Base-by-base conservation (phyloP, 2,797 vertebrate species). In the Phrynocephalus guinanensis region DNA sequence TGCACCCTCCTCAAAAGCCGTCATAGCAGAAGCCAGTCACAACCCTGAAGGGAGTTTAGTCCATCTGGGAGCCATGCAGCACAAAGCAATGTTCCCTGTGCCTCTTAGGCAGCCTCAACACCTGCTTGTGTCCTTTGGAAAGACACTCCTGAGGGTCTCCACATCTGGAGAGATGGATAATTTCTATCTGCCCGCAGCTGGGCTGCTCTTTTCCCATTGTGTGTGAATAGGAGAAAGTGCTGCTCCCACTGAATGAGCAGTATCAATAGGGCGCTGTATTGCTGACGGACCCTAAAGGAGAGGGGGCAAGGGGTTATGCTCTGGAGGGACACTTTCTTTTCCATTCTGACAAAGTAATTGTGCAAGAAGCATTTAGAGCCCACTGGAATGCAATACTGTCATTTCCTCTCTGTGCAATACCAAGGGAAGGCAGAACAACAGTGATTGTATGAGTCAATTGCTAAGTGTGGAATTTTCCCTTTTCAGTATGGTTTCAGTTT, bases 401-500 rank as follows among this genome's bases (percentile, higher is more conserved):
- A 56, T 28, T 24, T n/a, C 3, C n/a, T 79, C 60, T 79, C n/a
- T 79, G 28, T 22, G 28, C 5, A 50, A 30, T 79, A 56, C 52
- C 50, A 79, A 79, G 28, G 78, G 11, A 78, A 78, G 50, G 16
- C 50, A 78, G 63, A 44, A 28, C 50, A 52, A 52, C 67, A n/a
- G 7, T 30, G 67, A 71, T 5, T 13, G 22, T 71, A 83, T 71
- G 44, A 30, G 38, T 24, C 66, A 68, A 5, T 38, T 68, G 24
- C 66, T 82, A 70, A 52, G 44, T n/a, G 30, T n/a, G 9, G 15
- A 11, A 63, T 63, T 44, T 75, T 76, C 75, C 38, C 6, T 30
- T 18, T 6, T 6, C 93, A 97, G 97, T 86, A 93, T 0, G 92
- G 94, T 0, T 97, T 97, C 95, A 97, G 97, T 92, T 93, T 97